Evolutionary conservation across 2,888 invertebrate species (phyloP), one percentile per base, ranked within the genome.

Genomic region (Endotricha flammealis): DNA sequence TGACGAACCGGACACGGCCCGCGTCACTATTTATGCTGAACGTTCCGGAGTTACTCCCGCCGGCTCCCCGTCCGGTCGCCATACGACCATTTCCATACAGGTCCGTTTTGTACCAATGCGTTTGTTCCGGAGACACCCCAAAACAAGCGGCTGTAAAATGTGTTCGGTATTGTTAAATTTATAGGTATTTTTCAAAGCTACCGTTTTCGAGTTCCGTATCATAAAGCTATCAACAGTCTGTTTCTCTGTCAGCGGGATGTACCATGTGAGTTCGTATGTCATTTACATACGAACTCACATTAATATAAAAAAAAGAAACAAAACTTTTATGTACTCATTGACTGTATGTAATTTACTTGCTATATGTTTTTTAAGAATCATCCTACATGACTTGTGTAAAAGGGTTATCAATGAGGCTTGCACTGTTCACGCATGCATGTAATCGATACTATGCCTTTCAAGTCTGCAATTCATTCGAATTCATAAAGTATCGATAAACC

Each of bases 11-110:
- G 51, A 51, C 27, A 48, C 48, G 38, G 39, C 16, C 41, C 42
- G 45, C 40, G 41, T 44, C 42, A 46, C 44, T 46, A 47, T 51
- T 48, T 51, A 49, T 44, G 48, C 42, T 41, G 35, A 37, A 35
- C 37, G 46, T 43, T 46, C 47, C 47, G 50, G 25, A 24, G 48
- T 42, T 44, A 44, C 8, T 20, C 46, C 39, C 41, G 29, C 36
- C 28, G 33, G 36, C n/a, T n/a, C n/a, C 32, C 44, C 49, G 23
- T 41, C 46, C 46, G 48, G 44, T 43, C 16, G 32, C 32, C 20
- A n/a, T 20, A 6, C 20, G 20, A 7, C 20, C 44, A 42, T 48
- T 44, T 40, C 41, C 42, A 44, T 39, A 41, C 32, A 36, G 38
- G 3, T 6, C 20, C 20, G 20, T 20, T 20, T 20, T 11, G 9